phyloP scores from a whole-genome alignment of 2,113 vertebrate genomes.

The Tetrao urogallus region DNA sequence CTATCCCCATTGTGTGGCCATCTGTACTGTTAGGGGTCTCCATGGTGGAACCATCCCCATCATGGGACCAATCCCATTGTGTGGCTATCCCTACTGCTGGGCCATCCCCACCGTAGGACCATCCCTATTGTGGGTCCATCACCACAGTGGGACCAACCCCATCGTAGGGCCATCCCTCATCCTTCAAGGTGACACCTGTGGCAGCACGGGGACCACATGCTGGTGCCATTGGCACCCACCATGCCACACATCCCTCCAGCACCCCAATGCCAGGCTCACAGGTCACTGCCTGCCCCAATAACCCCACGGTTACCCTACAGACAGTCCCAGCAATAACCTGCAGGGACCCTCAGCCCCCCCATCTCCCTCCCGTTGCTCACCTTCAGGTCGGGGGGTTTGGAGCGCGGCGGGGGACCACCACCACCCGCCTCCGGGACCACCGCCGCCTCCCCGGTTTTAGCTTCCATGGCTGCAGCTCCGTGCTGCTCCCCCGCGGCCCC shows the following conservation, averaged over 20 bases:
- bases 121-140: accelerated
- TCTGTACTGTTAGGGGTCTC: background rate
- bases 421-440: constrained; percentile 59
- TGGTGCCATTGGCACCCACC: accelerated
- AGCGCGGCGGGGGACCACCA: constrained; percentile 45
- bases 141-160: background rate
- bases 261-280: background rate
- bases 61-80: background rate
- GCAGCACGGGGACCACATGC: background rate
- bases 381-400: constrained; percentile 85
- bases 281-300: background rate
- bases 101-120: too few species aligned
- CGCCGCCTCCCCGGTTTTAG: constrained; percentile 71
- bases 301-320: accelerated
- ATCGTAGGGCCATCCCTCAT: background rate
- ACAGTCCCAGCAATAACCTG: background rate
- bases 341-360: background rate
- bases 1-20: accelerated
- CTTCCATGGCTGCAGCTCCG: constrained; percentile 70
- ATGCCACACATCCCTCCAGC: background rate
- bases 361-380: constrained; percentile 35
- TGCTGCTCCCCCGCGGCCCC: constrained; percentile 71
- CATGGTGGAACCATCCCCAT: too few species aligned
- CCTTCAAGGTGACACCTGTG: constrained; percentile 22
- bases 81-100: background rate